Conservation (phyloP, 2,113 vertebrate species). For the Poecilia latipinna region DNA sequence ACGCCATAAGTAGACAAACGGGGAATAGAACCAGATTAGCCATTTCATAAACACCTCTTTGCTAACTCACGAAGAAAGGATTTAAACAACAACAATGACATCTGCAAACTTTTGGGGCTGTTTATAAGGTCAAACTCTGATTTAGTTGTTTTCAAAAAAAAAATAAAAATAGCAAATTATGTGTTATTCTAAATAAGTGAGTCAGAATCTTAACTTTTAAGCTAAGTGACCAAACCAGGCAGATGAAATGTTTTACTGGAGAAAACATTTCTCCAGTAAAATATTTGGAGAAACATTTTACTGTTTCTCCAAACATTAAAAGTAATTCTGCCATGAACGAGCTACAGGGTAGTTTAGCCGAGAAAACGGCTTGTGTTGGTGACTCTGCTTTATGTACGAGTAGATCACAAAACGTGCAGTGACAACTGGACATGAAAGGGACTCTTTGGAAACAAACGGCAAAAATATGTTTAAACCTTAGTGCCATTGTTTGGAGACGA, state of each 20-base stretch:
- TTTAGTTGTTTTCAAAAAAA: not conserved
- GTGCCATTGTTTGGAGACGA: too few relatives aligned
- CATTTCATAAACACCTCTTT: not conserved
- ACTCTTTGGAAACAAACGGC: too few relatives aligned
- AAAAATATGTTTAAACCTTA: too few relatives aligned
- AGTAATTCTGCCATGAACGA: too few relatives aligned
- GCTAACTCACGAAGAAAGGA: not conserved
- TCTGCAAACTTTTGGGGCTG: not conserved
- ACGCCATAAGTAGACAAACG: constrained; percentile 6
- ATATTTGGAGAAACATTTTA: too few relatives aligned
- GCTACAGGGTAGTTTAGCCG: too few relatives aligned
- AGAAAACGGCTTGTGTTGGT: too few relatives aligned
- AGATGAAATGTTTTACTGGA: too few relatives aligned
- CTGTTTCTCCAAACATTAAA: too few relatives aligned
- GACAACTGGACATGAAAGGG: not conserved
- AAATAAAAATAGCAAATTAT: not conserved
- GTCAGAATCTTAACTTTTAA: not conserved
- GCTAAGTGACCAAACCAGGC: not conserved
- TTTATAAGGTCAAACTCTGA: not conserved
- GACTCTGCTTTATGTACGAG: not conserved
- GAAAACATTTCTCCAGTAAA: too few relatives aligned
- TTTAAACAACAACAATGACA: not conserved
- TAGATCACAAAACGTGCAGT: not conserved
- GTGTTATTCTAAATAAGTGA: not conserved
- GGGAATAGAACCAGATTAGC: not conserved